Evolutionary conservation across 2,113 vertebrate species (phyloP).

Genomic region (Brachionichthys hirsutus): DNA sequence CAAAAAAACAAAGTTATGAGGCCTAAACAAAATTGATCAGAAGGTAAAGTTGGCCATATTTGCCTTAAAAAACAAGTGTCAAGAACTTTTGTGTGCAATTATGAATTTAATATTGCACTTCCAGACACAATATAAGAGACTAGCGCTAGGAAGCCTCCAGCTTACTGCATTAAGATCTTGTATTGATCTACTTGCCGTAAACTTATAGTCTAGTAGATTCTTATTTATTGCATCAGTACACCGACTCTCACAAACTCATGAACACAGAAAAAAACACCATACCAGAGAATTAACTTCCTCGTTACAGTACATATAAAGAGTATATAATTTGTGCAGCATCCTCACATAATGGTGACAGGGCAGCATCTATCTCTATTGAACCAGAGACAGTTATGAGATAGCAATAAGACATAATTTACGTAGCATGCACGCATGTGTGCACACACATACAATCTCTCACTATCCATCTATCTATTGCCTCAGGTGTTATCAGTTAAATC

Average conservation of each 20-base stretch:
- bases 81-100: neutral
- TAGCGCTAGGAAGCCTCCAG: slow-evolving; percentile 17
- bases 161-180: slow-evolving; percentile 57
- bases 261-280: slow-evolving; percentile 4
- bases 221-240: slow-evolving; percentile 49
- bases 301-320: slow-evolving; percentile 42
- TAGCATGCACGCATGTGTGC: slow-evolving; percentile 15
- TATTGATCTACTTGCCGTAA: slow-evolving; percentile 64
- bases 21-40: slow-evolving; percentile 15
- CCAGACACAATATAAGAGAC: slow-evolving; percentile 27
- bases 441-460: neutral
- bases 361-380: slow-evolving; percentile 28
- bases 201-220: slow-evolving; percentile 42
- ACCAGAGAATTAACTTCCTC: slow-evolving; percentile 24
- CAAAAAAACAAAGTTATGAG: slow-evolving; percentile 11
- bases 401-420: too few species aligned
- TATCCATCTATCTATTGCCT: neutral
- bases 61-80: neutral
- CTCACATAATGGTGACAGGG: slow-evolving; percentile 21
- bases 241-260: neutral
- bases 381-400: slow-evolving; percentile 27
- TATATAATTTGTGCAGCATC: slow-evolving; percentile 16
- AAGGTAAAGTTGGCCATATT: slow-evolving; percentile 13
- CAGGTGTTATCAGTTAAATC: slow-evolving; percentile 67
- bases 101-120: slow-evolving; percentile 26